Conservation (phyloP, 2,888 invertebrate genomes). For the Camptogramma bilineatum region DNA sequence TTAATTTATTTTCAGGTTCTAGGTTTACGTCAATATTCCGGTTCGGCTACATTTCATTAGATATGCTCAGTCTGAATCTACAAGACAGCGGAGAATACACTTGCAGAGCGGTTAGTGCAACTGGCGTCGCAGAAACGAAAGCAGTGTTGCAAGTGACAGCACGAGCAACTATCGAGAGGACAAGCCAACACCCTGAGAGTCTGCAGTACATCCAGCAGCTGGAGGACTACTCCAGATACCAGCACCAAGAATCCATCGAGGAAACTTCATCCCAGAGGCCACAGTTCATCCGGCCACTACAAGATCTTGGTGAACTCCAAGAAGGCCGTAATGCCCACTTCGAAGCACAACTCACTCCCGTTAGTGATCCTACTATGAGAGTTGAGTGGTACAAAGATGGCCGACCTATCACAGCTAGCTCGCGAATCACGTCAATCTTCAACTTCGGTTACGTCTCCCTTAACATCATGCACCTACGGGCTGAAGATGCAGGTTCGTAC, state of each 20-base stretch:
- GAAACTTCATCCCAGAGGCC: conserved; percentile 93
- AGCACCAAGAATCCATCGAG: conserved; percentile 93
- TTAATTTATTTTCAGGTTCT: conserved; percentile 88
- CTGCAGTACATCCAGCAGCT: conserved; percentile 95
- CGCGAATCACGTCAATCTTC: conserved; percentile 98
- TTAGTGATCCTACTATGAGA: conserved; percentile 96
- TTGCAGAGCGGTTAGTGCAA: conserved; percentile 94
- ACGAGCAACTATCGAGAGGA: conserved; percentile 93
- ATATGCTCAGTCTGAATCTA: conserved; percentile 93
- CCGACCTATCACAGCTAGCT: conserved; percentile 97
- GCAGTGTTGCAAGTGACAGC: conserved; percentile 92
- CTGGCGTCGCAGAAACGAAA: conserved; percentile 94
- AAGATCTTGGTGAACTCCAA: conserved; percentile 93
- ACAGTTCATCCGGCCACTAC: conserved; percentile 94
- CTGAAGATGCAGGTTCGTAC: conserved; percentile 98
- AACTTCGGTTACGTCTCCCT: conserved; percentile 99
- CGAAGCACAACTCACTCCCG: conserved; percentile 96
- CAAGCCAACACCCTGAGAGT: conserved; percentile 96
- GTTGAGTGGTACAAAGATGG: conserved; percentile 99
- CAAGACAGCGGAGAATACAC: conserved; percentile 96
- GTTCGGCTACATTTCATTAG: conserved; percentile 98
- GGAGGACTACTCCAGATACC: conserved; percentile 95
- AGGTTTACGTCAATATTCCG: conserved; percentile 97
- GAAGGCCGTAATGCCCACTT: conserved; percentile 97
- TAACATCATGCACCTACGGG: conserved; percentile 98